Conservation (phyloP, 2,113 vertebrate genomes). For the Vulpes lagopus region DNA sequence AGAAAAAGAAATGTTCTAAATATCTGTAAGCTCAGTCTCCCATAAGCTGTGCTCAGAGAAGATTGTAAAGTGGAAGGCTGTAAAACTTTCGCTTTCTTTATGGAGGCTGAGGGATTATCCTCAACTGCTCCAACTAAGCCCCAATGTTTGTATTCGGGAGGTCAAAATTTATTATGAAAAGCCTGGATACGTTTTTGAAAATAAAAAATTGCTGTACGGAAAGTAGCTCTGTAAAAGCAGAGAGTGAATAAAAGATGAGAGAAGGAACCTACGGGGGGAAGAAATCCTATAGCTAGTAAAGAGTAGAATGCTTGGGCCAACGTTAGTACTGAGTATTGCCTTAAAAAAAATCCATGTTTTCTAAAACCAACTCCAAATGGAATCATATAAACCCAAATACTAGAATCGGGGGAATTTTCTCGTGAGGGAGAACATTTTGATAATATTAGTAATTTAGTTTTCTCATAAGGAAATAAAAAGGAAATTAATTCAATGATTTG, state of each 20-base stretch:
- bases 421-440: neutral
- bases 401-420: neutral
- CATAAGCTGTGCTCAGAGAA: neutral
- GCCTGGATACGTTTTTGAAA: neutral
- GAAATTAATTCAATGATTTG: conserved; percentile 22
- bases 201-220: neutral
- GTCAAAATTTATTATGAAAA: neutral
- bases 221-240: neutral
- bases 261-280: neutral
- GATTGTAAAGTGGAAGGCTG: neutral
- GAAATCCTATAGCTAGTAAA: neutral
- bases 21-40: neutral
- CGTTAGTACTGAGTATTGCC: neutral
- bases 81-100: neutral
- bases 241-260: neutral
- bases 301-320: neutral
- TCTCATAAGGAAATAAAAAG: conserved; percentile 55
- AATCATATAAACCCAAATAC: neutral
- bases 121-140: neutral
- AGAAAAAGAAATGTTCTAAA: neutral
- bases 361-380: conserved; percentile 7
- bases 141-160: neutral
- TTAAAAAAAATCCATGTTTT: neutral
- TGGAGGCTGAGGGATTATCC: neutral
- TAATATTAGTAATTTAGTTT: conserved; percentile 46